Percentiles rank a stretch among this genome's conserved stretches.
Evolutionary conservation across 2,797 vertebrate genomes (phyloP).

Genomic region (Nannoperca australis): DNA sequence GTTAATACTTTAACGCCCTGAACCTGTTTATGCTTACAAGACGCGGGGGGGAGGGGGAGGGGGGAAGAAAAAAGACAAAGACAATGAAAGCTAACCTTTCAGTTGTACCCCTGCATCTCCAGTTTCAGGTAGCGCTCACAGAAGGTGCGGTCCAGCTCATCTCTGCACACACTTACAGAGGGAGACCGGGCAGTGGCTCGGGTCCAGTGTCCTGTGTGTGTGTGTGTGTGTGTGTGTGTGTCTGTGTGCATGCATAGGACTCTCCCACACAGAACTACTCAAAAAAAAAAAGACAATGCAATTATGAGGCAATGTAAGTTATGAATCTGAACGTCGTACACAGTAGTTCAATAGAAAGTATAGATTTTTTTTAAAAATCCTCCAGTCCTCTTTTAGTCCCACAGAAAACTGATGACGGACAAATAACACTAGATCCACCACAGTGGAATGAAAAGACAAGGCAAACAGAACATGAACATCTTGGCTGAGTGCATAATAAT

Average conservation of each 20-base stretch:
- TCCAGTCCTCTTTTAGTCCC: neutral
- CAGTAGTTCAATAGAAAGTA: neutral
- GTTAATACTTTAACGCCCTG: constrained; percentile 81
- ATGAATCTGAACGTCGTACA: neutral
- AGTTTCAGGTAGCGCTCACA: constrained; percentile 81
- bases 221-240: constrained; percentile 47
- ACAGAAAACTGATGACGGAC: constrained; percentile 13
- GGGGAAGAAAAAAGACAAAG: constrained; percentile 50
- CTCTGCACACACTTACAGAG: constrained; percentile 66
- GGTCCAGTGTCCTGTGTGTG: constrained; percentile 46
- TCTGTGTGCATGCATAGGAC: constrained; percentile 34
- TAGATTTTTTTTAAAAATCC: constrained; percentile 16
- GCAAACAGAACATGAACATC: neutral
- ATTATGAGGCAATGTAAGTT: constrained; percentile 6
- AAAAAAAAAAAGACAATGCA: constrained; percentile 14
- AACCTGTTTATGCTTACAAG: constrained; percentile 73
- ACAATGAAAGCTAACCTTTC: constrained; percentile 82
- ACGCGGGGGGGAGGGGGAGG: constrained; percentile 65
- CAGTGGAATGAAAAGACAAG: neutral
- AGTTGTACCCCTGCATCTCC: constrained; percentile 83
- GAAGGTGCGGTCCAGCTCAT: constrained; percentile 82
- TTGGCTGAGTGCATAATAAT: neutral
- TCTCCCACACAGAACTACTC: constrained; percentile 35
- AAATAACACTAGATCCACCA: neutral
- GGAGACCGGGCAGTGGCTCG: constrained; percentile 58